Evolutionary conservation across 1,140 invertebrate genomes (phyloP), one percentile per base, ranked within the genome.

Genomic region (Sinella curviseta): DNA sequence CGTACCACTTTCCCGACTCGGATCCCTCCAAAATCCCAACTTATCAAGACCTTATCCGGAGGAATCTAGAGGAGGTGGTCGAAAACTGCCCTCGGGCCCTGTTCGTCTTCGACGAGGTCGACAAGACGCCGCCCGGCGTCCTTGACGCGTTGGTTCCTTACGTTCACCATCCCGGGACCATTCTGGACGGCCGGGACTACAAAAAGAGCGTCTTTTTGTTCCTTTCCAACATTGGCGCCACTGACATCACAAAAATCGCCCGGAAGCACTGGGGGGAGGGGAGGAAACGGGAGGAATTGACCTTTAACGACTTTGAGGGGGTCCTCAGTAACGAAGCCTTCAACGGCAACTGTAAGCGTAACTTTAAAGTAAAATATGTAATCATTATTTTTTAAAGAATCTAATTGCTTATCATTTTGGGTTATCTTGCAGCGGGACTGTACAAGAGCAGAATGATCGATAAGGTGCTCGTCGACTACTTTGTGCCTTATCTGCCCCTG

Each of bases 31-130:
- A 24, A 48, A 30, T 17, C 17, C 2, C 4, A 17, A 35, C 36
- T 16, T 75, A 75, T 48, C 33, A 75, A 30, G 34, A 48, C 16
- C 34, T 54, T n/a, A 20, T 75, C 8, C 14, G 78, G 35, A 16
- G n/a, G 1, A 77, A 83, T 8, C 30, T 83, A n/a, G 17, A 20
- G 33, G 16, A 31, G 24, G 60, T 34, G 4, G 39, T 78, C 0
- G 34, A 33, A 54, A 14, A 24, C 26, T 83, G 83, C 24, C 57
- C 77, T 65, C 57, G 77, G 39, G 33, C 77, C 0, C 28, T 82
- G 24, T 79, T 83, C 28, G 57, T 83, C 16, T 82, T 83, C 74
- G 83, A 83, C 70, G 83, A 83, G 75, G 77, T 83, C 2, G 83
- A 83, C 67, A 80, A 79, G 16, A 83, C 79, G 12, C 77, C 79